Percentiles rank a stretch among this genome's conserved stretches.
phyloP scores from a whole-genome alignment of 1,140 invertebrate species.

The Diachasma alloeum region DNA sequence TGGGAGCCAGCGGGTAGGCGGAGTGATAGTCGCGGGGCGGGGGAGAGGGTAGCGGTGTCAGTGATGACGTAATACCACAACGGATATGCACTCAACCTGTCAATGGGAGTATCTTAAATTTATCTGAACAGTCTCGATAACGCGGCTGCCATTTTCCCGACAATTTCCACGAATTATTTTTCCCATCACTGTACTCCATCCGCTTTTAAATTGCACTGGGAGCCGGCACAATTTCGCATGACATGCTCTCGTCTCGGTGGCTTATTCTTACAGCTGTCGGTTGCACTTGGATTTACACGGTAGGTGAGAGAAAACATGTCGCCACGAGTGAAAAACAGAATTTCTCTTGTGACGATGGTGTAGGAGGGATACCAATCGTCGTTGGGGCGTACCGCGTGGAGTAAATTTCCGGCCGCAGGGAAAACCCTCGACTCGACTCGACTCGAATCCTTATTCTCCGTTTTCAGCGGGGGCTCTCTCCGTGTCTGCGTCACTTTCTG shows the following conservation, averaged over 20 bases:
- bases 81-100: slow-evolving; percentile 7
- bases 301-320: background rate
- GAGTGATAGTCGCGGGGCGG: too few relatives aligned
- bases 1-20: background rate
- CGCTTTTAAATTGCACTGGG: background rate
- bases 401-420: slow-evolving; percentile 1
- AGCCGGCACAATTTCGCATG: background rate
- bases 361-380: background rate
- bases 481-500: background rate
- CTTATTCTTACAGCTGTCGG: background rate
- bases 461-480: background rate
- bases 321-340: background rate
- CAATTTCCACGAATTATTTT: background rate
- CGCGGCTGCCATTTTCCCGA: background rate
- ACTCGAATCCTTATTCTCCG: background rate
- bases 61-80: slow-evolving; percentile 2
- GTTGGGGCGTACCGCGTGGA: background rate
- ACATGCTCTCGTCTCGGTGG: background rate
- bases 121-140: background rate
- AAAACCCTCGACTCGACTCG: background rate
- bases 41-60: background rate
- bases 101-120: background rate
- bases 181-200: background rate
- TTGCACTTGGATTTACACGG: background rate
- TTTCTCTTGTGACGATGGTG: background rate